These are phyloP conservation scores for Trisateles emortualis DNA, from an alignment of 2,888 invertebrate genomes.

Conservation along the genomic window DNA sequence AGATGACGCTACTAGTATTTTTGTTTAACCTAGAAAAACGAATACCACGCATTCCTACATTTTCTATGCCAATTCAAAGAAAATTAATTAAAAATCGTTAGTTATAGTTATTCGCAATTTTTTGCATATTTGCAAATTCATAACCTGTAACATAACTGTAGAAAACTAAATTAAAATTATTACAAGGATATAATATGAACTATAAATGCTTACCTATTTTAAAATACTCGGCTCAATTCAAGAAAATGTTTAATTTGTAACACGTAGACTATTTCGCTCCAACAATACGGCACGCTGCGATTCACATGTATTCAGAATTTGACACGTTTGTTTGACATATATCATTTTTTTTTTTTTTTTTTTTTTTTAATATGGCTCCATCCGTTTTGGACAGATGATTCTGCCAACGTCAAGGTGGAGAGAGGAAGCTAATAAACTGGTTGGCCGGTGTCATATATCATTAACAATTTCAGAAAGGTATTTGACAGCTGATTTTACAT, in stretches of 20 bases:
- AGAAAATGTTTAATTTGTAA: slow-evolving; percentile 10
- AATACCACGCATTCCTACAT: background rate
- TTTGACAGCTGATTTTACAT: no score
- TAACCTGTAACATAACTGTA: no score
- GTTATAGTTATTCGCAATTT: background rate
- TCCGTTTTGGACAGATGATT: no score
- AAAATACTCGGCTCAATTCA: slow-evolving; percentile 5
- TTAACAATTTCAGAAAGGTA: no score
- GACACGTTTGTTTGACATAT: background rate
- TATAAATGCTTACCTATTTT: slow-evolving; percentile 18
- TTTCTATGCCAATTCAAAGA: background rate
- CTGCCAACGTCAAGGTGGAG: no score
- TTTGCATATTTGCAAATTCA: slow-evolving; percentile 8
- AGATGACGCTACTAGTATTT: slow-evolving; percentile 37
- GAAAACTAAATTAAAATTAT: background rate
- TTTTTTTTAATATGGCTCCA: no score
- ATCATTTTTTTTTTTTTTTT: no score
- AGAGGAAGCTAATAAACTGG: no score
- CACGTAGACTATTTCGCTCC: slow-evolving; percentile 36
- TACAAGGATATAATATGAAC: background rate
- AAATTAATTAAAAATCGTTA: background rate
- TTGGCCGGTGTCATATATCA: no score
- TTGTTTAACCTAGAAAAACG: background rate
- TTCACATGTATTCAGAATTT: background rate
- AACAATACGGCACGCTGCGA: slow-evolving; percentile 5